Conservation (phyloP, 1,140 invertebrate genomes). For the Orchesella cincta region DNA sequence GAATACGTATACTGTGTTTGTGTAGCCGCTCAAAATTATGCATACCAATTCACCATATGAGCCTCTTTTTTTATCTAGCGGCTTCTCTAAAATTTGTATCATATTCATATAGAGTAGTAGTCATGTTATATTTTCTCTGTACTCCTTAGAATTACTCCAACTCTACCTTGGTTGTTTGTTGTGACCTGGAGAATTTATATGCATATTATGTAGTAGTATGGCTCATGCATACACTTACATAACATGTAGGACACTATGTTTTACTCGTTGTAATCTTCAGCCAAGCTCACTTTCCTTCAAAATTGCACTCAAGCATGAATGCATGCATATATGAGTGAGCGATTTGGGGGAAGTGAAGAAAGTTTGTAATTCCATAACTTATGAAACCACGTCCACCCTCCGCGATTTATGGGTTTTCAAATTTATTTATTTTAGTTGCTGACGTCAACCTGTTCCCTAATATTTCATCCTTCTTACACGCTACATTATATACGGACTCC, state of each 20-base stretch:
- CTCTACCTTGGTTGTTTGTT: background rate
- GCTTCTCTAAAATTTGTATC: too few species aligned
- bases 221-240: background rate
- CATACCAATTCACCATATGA: too few species aligned
- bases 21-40: background rate
- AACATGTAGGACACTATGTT: background rate
- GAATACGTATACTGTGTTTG: background rate
- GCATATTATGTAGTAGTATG: background rate
- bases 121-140: background rate
- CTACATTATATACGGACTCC: constrained; percentile 5
- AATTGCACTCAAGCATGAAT: background rate
- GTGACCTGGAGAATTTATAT: background rate
- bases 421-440: constrained; percentile 25
- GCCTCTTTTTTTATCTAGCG: too few species aligned
- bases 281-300: background rate
- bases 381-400: constrained; percentile 26
- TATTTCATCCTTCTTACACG: constrained; percentile 19
- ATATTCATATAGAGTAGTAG: too few species aligned
- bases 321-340: background rate
- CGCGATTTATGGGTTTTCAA: constrained; percentile 26
- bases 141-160: too few species aligned
- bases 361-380: constrained; percentile 29
- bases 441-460: constrained; percentile 5
- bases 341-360: constrained; percentile 17
- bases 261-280: too few species aligned